Evolutionary conservation across 2,113 vertebrate species (phyloP).

Genomic region (Xiphophorus maculatus): DNA sequence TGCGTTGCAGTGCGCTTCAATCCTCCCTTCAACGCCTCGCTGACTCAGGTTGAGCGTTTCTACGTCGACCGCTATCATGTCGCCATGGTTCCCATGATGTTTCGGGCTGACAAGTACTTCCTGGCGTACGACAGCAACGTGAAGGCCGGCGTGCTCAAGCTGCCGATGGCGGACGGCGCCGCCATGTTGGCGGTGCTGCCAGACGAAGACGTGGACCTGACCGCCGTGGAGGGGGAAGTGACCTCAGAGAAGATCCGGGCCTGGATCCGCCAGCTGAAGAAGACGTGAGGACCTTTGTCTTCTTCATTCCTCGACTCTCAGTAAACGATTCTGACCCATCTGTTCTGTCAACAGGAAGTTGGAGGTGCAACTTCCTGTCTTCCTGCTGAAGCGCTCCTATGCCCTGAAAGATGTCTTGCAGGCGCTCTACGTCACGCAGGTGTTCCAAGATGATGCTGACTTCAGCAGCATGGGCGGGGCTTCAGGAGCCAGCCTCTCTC

Average conservation of each 20-base stretch:
- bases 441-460: slow-evolving; percentile 82
- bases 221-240: slow-evolving; percentile 84
- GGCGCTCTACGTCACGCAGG: slow-evolving; percentile 76
- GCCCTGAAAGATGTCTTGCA: slow-evolving; percentile 81
- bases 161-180: slow-evolving; percentile 83
- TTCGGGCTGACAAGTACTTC: slow-evolving; percentile 79
- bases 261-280: slow-evolving; percentile 86
- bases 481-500: slow-evolving; percentile 74
- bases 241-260: slow-evolving; percentile 80
- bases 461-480: slow-evolving; percentile 78
- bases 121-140: slow-evolving; percentile 84
- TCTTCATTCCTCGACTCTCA: neutral
- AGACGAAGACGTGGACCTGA: slow-evolving; percentile 82
- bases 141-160: slow-evolving; percentile 83
- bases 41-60: slow-evolving; percentile 84
- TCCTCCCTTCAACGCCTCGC: slow-evolving; percentile 79
- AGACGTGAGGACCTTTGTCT: slow-evolving; percentile 65
- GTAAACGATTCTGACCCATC: neutral
- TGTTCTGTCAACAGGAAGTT: slow-evolving; percentile 78
- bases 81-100: slow-evolving; percentile 89
- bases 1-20: slow-evolving; percentile 82
- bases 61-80: slow-evolving; percentile 85
- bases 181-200: slow-evolving; percentile 88
- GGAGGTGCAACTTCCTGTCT: slow-evolving; percentile 89
- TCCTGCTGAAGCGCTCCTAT: slow-evolving; percentile 84